Evolutionary conservation across 92 coral and sea anemone species (phyloP).

Genomic region (Actinostola sp.): DNA sequence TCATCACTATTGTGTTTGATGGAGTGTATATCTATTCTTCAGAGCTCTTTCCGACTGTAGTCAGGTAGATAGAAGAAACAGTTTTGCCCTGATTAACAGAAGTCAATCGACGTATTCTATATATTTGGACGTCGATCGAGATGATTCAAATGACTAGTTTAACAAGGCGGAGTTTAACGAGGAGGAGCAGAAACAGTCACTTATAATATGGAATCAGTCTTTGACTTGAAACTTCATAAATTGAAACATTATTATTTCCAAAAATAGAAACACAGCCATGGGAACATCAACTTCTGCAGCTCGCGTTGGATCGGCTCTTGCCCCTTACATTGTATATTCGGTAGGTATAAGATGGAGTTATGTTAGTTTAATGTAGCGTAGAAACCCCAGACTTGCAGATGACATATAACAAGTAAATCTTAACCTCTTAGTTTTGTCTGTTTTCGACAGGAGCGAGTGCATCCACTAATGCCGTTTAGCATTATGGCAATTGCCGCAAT

Average conservation of each 20-base stretch:
- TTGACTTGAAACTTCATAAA: not conserved
- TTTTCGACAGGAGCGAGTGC: not conserved
- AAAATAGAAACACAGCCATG: not conserved
- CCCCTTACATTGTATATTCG: slow-evolving; percentile 4
- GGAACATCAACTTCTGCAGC: not conserved
- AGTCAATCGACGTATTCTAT: not conserved
- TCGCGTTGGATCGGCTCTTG: not conserved
- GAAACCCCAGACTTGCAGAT: too few relatives aligned
- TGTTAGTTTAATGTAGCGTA: too few relatives aligned
- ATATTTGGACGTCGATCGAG: not conserved
- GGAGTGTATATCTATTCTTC: not conserved
- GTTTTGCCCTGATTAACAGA: not conserved
- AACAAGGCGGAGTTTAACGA: not conserved
- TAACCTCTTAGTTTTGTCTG: not conserved
- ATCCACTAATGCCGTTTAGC: not conserved
- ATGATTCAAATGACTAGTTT: not conserved
- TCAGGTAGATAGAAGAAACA: not conserved
- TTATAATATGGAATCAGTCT: not conserved
- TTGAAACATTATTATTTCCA: not conserved
- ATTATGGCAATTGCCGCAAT: not conserved
- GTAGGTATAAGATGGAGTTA: too few relatives aligned
- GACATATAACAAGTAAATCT: too few relatives aligned
- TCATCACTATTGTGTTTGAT: not conserved
- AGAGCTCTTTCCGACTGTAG: not conserved
- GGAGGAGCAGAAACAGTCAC: not conserved